Percentiles rank a stretch among this genome's conserved stretches.
Conservation (phyloP, 2,888 invertebrate genomes). For the Chelonus formosanus region DNA sequence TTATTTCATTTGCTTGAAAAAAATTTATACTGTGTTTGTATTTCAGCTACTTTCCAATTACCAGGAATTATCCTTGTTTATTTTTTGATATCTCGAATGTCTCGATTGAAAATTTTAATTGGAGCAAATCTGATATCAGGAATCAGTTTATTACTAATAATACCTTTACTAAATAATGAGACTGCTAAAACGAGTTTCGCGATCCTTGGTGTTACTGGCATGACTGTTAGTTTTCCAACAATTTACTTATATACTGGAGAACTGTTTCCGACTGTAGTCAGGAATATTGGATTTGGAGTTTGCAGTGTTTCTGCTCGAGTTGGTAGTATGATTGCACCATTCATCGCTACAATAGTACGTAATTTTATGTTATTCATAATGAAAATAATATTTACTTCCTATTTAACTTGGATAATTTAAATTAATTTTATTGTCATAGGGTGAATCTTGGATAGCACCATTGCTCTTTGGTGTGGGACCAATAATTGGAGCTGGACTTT, state of each 20-base stretch:
- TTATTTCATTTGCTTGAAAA: conserved; percentile 1
- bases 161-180: conserved; percentile 46
- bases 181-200: conserved; percentile 72
- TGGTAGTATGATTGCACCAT: conserved; percentile 88
- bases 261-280: conserved; percentile 87
- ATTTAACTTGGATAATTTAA: neutral
- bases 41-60: conserved; percentile 57
- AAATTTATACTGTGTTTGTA: neutral
- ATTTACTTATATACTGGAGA: conserved; percentile 90
- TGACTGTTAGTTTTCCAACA: conserved; percentile 85
- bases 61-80: conserved; percentile 57
- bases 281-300: conserved; percentile 86
- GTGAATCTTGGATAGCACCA: conserved; percentile 61
- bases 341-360: conserved; percentile 64
- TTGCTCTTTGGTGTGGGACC: conserved; percentile 66
- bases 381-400: neutral
- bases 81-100: conserved; percentile 57
- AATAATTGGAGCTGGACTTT: conserved; percentile 64
- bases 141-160: conserved; percentile 48
- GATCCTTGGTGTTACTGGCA: conserved; percentile 80
- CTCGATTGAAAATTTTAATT: conserved; percentile 58
- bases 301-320: conserved; percentile 85
- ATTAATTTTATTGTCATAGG: conserved; percentile 42
- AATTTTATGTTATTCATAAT: neutral
- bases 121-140: conserved; percentile 55